Conservation (phyloP, 2,113 vertebrate species). For the Symphodus melops region DNA sequence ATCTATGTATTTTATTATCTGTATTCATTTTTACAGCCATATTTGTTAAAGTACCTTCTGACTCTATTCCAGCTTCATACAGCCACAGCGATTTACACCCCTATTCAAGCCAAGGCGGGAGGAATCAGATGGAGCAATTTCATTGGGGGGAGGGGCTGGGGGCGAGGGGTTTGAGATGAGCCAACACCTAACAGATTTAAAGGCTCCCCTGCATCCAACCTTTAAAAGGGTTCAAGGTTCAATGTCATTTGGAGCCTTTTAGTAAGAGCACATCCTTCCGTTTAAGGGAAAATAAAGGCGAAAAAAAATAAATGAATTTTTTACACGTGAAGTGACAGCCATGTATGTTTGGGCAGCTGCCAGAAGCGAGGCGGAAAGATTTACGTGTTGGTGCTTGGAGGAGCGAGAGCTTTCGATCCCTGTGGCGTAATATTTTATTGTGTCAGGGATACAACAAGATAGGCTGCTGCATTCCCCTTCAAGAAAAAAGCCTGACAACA, state of each 20-base stretch:
- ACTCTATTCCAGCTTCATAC: slow-evolving; percentile 63
- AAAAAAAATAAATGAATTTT: slow-evolving; percentile 22
- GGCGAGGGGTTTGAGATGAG: slow-evolving; percentile 55
- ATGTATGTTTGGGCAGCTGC: slow-evolving; percentile 61
- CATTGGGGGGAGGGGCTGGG: slow-evolving; percentile 7
- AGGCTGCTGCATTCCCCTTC: slow-evolving; percentile 49
- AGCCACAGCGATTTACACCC: slow-evolving; percentile 71
- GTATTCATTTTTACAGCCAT: slow-evolving; percentile 70
- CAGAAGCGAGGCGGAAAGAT: slow-evolving; percentile 51
- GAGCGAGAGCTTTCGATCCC: slow-evolving; percentile 63
- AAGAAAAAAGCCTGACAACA: slow-evolving; percentile 57
- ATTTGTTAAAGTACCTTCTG: slow-evolving; percentile 65
- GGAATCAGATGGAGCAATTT: slow-evolving; percentile 38
- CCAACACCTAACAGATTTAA: slow-evolving; percentile 73
- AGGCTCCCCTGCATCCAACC: slow-evolving; percentile 56
- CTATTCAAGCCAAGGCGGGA: slow-evolving; percentile 54
- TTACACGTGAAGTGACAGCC: slow-evolving; percentile 31
- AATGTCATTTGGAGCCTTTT: slow-evolving; percentile 66
- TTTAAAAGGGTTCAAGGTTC: slow-evolving; percentile 72
- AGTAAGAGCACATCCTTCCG: slow-evolving; percentile 39
- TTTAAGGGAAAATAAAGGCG: slow-evolving; percentile 18
- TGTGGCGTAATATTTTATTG: slow-evolving; percentile 63
- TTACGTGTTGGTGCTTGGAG: slow-evolving; percentile 63
- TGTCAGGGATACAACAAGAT: slow-evolving; percentile 65
- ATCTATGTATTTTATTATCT: slow-evolving; percentile 63